phyloP scores from a whole-genome alignment of 2,113 vertebrate species.

The Nipponia nippon region DNA sequence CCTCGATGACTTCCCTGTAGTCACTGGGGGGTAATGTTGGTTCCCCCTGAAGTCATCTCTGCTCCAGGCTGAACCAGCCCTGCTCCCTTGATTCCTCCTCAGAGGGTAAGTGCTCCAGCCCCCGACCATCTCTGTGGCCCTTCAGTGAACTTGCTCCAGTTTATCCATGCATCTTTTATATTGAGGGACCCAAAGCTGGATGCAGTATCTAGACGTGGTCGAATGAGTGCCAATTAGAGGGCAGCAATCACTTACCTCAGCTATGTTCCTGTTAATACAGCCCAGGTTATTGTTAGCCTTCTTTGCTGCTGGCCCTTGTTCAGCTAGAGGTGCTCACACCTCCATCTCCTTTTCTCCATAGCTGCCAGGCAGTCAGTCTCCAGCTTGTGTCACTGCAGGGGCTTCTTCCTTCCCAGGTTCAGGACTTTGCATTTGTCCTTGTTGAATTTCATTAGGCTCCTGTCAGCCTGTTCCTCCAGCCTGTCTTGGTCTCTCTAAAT shows the following conservation, averaged over 20 bases:
- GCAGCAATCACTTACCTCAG: neutral
- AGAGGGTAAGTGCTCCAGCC: neutral
- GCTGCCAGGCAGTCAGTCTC: neutral
- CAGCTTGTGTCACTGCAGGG: neutral
- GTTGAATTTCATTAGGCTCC: neutral
- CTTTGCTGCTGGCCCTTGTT: neutral
- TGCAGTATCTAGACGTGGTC: neutral
- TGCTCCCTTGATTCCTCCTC: neutral
- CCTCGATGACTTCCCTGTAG: neutral
- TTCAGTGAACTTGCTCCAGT: neutral
- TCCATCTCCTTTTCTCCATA: neutral
- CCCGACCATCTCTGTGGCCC: neutral
- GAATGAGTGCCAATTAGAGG: neutral
- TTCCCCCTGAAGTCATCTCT: neutral
- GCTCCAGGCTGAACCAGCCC: neutral
- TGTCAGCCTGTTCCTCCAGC: neutral
- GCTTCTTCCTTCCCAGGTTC: neutral
- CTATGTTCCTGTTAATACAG: neutral
- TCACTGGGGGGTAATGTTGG: neutral
- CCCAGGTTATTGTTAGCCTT: neutral
- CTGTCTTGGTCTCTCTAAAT: neutral
- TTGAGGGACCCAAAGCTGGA: neutral
- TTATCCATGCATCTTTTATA: neutral
- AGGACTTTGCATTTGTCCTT: neutral
- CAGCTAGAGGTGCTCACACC: neutral